Evolutionary conservation across 1,140 invertebrate species (phyloP).

Genomic region (Copidosoma floridanum): DNA sequence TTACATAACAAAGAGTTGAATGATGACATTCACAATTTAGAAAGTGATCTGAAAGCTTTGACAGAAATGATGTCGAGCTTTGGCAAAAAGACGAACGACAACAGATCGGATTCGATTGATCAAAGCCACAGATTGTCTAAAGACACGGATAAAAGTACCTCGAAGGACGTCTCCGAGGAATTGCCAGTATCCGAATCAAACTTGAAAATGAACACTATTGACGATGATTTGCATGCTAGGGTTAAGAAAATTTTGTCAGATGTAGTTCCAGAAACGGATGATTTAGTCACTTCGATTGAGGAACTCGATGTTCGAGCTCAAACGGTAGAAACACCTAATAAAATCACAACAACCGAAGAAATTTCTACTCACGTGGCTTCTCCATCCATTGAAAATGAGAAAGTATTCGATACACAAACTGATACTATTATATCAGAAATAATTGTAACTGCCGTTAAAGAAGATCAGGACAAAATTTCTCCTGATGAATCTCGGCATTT

Average conservation of each 20-base stretch:
- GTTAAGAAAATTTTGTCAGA: constrained; percentile 31
- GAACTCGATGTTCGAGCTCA: constrained; percentile 42
- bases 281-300: constrained; percentile 26
- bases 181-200: constrained; percentile 16
- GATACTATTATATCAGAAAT: constrained; percentile 42
- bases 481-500: constrained; percentile 22
- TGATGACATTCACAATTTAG: constrained; percentile 49
- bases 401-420: not conserved
- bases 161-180: constrained; percentile 45
- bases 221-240: constrained; percentile 8
- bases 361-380: not conserved
- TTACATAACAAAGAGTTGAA: constrained; percentile 49
- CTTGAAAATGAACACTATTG: not conserved
- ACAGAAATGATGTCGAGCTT: constrained; percentile 52
- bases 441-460: constrained; percentile 30
- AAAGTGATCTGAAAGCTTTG: constrained; percentile 49
- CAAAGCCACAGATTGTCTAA: not conserved
- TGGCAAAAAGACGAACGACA: constrained; percentile 44
- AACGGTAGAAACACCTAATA: constrained; percentile 8
- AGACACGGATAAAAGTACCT: constrained; percentile 26
- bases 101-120: constrained; percentile 23
- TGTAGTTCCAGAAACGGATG: constrained; percentile 29
- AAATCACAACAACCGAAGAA: constrained; percentile 26
- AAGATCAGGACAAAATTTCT: constrained; percentile 12
- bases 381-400: not conserved